Percentiles rank a stretch among this genome's conserved stretches.
Evolutionary conservation across 2,888 invertebrate species (phyloP).

Genomic region (Amiota communis): DNA sequence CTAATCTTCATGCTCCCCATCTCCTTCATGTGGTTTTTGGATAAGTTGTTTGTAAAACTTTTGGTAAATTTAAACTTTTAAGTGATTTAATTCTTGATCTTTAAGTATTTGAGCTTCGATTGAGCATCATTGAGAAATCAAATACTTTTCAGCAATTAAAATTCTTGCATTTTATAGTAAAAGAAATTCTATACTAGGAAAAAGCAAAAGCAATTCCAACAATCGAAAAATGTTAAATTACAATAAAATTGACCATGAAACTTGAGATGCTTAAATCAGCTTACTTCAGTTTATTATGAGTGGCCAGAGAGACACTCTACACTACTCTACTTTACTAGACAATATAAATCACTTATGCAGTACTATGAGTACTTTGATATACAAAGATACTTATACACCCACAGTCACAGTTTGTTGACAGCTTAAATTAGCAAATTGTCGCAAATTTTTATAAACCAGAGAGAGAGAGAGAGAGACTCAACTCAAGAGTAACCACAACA

Average conservation of each 20-base stretch:
- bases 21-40: not conserved
- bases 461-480: no score
- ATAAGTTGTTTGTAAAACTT: slow-evolving; percentile 11
- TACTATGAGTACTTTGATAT: no score
- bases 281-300: not conserved
- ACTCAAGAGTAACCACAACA: not conserved
- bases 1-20: no score
- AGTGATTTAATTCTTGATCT: slow-evolving; percentile 20
- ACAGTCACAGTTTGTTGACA: slow-evolving; percentile 8
- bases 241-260: slow-evolving; percentile 7
- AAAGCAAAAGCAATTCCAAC: not conserved
- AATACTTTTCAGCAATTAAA: not conserved
- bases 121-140: slow-evolving; percentile 15
- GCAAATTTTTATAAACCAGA: not conserved
- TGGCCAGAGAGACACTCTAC: no score
- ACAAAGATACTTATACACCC: no score
- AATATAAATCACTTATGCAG: no score
- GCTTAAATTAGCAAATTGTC: slow-evolving; percentile 24
- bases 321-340: not conserved
- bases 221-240: not conserved
- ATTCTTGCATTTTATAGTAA: not conserved
- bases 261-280: slow-evolving; percentile 6
- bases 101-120: slow-evolving; percentile 12
- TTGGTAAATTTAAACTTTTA: slow-evolving; percentile 26
- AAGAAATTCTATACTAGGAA: not conserved